A percentile compares a stretch with the other conserved stretches of the same genome.
phyloP scores from a whole-genome alignment of 2,797 vertebrate species.

The Dryobates pubescens region DNA sequence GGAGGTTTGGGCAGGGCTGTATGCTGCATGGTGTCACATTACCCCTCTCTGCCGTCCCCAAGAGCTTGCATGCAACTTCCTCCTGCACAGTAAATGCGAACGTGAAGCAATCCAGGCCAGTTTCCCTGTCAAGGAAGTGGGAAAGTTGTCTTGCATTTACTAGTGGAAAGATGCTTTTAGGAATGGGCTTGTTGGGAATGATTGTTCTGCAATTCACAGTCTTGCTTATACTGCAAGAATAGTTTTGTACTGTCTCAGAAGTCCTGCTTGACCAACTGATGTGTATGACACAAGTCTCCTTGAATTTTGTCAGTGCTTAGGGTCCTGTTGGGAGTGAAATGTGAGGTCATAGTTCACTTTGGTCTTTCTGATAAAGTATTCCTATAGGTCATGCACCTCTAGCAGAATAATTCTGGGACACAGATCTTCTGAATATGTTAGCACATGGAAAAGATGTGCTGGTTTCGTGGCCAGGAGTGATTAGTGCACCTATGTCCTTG shows the following conservation, averaged over 20 bases:
- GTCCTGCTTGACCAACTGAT: neutral
- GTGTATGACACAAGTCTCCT: neutral
- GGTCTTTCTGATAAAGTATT: conserved; percentile 20
- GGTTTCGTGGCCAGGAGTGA: neutral
- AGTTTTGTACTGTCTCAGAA: neutral
- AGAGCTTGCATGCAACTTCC: neutral
- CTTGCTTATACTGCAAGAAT: neutral
- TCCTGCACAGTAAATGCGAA: neutral
- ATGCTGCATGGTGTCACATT: neutral
- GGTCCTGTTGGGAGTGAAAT: neutral
- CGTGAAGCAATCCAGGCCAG: neutral
- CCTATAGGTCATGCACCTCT: neutral
- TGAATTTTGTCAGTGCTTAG: neutral
- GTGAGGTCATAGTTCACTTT: neutral
- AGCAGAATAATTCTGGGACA: neutral
- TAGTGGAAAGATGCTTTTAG: neutral
- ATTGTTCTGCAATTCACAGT: neutral
- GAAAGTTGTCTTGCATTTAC: neutral
- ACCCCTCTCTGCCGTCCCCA: neutral
- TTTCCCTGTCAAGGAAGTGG: neutral
- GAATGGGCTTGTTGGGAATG: neutral
- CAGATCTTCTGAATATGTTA: neutral
- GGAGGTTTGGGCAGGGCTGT: neutral
- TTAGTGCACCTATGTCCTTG: conserved; percentile 36
- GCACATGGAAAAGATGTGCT: neutral